These are phyloP conservation scores for Drosophila micromelanica DNA, from an alignment of 1,140 invertebrate species.

Conservation along the genomic window DNA sequence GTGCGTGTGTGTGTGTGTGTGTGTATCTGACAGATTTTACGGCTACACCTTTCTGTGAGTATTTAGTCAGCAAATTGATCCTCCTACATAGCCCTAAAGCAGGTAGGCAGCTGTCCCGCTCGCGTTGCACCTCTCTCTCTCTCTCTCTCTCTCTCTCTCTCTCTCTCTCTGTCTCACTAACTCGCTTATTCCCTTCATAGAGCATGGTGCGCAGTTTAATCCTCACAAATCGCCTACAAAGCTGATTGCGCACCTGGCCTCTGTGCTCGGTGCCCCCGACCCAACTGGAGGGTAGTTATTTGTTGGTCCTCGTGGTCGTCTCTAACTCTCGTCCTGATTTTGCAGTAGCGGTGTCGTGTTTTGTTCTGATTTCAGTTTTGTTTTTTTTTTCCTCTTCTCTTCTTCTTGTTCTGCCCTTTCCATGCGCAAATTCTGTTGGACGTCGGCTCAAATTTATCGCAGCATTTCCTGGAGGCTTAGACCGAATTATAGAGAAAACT, in stretches of 20 bases:
- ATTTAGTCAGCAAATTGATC: constrained; percentile 82
- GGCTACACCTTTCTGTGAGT: constrained; percentile 76
- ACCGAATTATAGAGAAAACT: constrained; percentile 65
- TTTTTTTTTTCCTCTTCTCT: neutral
- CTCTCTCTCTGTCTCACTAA: neutral
- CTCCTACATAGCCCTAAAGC: constrained; percentile 58
- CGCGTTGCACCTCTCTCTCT: neutral
- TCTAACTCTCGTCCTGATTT: constrained; percentile 21
- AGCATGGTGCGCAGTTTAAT: constrained; percentile 74
- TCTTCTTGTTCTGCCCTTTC: too few species aligned
- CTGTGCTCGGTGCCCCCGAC: constrained; percentile 6
- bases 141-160: neutral
- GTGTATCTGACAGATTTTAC: constrained; percentile 73
- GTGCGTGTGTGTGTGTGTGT: constrained; percentile 31
- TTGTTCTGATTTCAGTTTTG: constrained; percentile 40
- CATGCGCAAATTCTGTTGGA: neutral
- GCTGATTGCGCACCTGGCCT: constrained; percentile 75
- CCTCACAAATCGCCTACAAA: constrained; percentile 83
- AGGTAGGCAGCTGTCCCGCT: constrained; percentile 64
- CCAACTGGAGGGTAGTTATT: constrained; percentile 54
- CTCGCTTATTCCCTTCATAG: neutral
- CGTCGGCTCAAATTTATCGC: constrained; percentile 33
- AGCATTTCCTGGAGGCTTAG: constrained; percentile 68
- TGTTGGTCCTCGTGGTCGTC: constrained; percentile 26
- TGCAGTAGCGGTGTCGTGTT: constrained; percentile 40